Percentiles rank a stretch among this genome's conserved stretches.
Conservation (phyloP, 2,797 vertebrate genomes). For the Columba guinea region DNA sequence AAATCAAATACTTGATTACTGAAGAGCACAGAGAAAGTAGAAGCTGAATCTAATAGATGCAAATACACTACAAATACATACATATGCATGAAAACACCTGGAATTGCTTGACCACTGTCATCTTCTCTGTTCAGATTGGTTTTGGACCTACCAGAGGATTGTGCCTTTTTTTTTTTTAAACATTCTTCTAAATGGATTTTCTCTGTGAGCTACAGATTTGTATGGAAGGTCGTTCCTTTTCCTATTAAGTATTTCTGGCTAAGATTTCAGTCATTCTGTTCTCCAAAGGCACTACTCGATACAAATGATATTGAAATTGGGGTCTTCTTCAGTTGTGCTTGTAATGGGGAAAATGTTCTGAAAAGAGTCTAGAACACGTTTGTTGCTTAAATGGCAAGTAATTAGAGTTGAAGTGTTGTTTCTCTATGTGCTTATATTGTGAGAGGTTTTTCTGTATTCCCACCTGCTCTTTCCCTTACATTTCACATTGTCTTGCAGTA, state of each 20-base stretch:
- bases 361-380: background rate
- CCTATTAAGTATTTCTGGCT: background rate
- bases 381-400: background rate
- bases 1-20: conserved; percentile 36
- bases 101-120: background rate
- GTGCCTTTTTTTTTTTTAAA: background rate
- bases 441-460: background rate
- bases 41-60: conserved; percentile 7
- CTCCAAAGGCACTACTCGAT: background rate
- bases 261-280: background rate
- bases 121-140: background rate
- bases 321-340: background rate
- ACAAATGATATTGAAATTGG: background rate
- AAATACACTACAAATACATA: background rate
- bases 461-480: background rate
- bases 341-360: background rate
- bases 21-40: background rate
- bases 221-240: background rate
- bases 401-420: background rate
- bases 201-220: background rate
- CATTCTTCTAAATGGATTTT: background rate
- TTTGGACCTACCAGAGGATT: background rate
- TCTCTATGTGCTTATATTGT: background rate
- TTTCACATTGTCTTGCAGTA: background rate
- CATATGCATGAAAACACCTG: background rate